Evolutionary conservation across 2,797 vertebrate species (phyloP), one percentile per base, ranked within the genome.

Genomic region (Gadopsis bispinosus): DNA sequence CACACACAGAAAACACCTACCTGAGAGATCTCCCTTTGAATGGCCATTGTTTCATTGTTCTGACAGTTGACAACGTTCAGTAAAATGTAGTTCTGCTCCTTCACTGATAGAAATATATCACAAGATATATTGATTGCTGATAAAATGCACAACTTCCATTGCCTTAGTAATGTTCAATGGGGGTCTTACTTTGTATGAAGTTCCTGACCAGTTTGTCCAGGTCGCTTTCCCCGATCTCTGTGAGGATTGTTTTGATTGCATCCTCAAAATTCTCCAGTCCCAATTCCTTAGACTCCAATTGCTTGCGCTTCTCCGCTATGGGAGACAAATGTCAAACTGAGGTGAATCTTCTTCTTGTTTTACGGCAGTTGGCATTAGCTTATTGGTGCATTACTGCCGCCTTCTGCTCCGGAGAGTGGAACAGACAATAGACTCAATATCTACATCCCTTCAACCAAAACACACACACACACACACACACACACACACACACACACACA

Each of bases 71-170:
- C 70, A 45, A 92, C 95, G 73, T 86, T 95, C 77, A 95, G 91
- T 69, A 95, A 87, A 0, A 93, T 58, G 48, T 95, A 94, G 87
- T 94, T 96, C 56, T 90, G 88, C 63, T 93, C 90, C 77, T 95
- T 94, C 61, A 20, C 84, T 83, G 59, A 58, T 48, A 20, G 35
- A 77, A 74, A 69, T 19, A 63, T 4, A 45, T 26, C 12, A 56
- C 35, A 69, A 11, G 13, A 45, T 61, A 62, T 66, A 70, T 53
- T 54, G 1, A 69, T 41, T 37, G 5, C 11, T 58, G 39, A 58
- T 17, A 39, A 54, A 54, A 48, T 9, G 3, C 26, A 11, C 9
- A 43, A 12, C 45, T 50, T 31, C 3, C 31, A 66, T 12, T 37
- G 12, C 1, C 12, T 63, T 37, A 7, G 12, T 48, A 5, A 41